Conservation (phyloP, 2,113 vertebrate species). For the Brachyhypopomus occidentalis region DNA sequence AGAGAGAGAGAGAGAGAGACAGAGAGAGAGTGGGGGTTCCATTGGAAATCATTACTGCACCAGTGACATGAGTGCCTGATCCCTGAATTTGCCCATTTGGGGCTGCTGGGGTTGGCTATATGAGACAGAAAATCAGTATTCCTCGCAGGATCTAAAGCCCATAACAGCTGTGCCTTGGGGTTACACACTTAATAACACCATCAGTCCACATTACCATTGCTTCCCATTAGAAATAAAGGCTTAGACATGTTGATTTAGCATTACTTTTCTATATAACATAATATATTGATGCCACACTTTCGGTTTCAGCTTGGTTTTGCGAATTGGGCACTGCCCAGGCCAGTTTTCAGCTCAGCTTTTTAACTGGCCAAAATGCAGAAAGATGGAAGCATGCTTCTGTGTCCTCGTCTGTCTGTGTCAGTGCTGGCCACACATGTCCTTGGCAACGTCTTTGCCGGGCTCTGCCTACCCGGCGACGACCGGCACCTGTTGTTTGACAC, state of each 20-base stretch:
- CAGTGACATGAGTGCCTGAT: conserved; percentile 68
- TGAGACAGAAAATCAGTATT: conserved; percentile 62
- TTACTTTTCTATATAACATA: neutral
- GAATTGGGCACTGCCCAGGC: no score
- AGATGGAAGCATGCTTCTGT: no score
- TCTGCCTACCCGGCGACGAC: no score
- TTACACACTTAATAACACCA: neutral
- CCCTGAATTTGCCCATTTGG: conserved; percentile 70
- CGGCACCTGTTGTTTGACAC: no score
- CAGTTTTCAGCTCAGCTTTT: no score
- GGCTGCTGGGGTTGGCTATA: conserved; percentile 55
- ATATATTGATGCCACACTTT: neutral
- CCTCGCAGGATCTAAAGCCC: conserved; percentile 58
- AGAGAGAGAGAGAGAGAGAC: neutral
- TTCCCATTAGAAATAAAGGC: neutral
- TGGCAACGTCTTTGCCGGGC: no score
- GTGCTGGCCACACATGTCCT: no score
- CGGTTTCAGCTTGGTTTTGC: no score
- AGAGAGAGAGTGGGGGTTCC: conserved; percentile 40
- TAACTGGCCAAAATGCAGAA: no score
- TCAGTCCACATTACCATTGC: neutral
- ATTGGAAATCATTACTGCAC: conserved; percentile 76
- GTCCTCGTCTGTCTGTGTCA: no score
- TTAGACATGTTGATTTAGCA: neutral
- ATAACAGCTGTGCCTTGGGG: neutral